Conservation (phyloP, 2,113 vertebrate species). For the Smithornis capensis region DNA sequence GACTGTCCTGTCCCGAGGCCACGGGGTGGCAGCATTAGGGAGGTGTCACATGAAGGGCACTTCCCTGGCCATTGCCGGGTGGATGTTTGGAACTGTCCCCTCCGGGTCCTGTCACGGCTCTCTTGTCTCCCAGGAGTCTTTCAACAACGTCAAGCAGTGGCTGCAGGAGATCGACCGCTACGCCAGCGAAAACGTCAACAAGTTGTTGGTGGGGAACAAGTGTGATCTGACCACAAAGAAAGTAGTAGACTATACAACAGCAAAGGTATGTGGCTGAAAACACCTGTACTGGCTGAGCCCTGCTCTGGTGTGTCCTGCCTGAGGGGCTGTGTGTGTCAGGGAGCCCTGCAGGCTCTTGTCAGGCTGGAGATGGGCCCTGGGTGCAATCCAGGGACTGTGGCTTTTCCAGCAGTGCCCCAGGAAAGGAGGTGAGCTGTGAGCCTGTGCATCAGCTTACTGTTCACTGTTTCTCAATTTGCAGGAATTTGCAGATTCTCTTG, state of each 20-base stretch:
- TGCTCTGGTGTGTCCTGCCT: too few species aligned
- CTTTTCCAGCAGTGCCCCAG: background rate
- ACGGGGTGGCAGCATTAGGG: background rate
- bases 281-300: rapidly evolving
- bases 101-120: background rate
- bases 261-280: constrained; percentile 79
- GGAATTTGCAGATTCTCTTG: constrained; percentile 95
- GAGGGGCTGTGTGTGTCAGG: too few species aligned
- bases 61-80: background rate
- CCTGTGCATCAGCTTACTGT: background rate
- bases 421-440: background rate
- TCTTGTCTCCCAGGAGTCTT: constrained; percentile 85
- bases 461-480: constrained; percentile 53
- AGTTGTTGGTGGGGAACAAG: constrained; percentile 97
- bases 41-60: background rate
- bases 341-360: rapidly evolving
- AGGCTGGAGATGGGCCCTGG: background rate
- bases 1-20: rapidly evolving
- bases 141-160: constrained; percentile 99
- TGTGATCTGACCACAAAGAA: constrained; percentile 97
- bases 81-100: background rate
- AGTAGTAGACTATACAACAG: constrained; percentile 96
- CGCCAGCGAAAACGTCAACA: constrained; percentile 98
- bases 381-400: background rate
- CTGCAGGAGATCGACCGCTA: constrained; percentile 98